Conservation (phyloP, 2,797 vertebrate species). For the Coregonus suidteri region DNA sequence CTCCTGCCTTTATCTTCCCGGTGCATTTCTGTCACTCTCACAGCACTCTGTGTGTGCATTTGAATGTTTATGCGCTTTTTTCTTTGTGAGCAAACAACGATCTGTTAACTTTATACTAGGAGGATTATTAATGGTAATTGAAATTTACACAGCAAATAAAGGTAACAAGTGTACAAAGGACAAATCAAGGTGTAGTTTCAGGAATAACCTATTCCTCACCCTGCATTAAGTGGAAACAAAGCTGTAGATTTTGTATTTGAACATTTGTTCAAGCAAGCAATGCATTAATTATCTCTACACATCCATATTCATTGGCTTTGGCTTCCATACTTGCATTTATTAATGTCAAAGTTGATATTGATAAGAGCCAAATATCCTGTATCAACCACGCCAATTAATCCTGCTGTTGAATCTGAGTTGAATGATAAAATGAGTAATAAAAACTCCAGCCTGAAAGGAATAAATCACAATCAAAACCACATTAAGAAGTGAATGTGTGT, state of each 20-base stretch:
- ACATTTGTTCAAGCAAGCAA: conserved; percentile 13
- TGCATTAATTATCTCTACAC: not conserved
- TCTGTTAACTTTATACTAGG: conserved; percentile 44
- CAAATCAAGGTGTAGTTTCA: not conserved
- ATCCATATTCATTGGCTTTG: not conserved
- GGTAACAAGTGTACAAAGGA: conserved; percentile 8
- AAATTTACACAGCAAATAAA: conserved; percentile 33
- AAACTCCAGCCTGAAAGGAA: conserved; percentile 9
- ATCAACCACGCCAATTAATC: conserved; percentile 19
- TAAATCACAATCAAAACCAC: conserved; percentile 28
- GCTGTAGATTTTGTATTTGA: not conserved
- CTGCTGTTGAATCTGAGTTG: conserved; percentile 12
- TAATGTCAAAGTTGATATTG: conserved; percentile 36
- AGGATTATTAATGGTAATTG: conserved; percentile 24
- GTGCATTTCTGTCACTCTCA: conserved; percentile 63
- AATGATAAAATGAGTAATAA: conserved; percentile 41
- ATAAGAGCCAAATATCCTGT: conserved; percentile 37
- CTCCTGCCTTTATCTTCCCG: conserved; percentile 64
- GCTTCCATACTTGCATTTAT: conserved; percentile 25
- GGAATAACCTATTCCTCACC: not conserved
- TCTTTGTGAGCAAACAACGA: conserved; percentile 19
- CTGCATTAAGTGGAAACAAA: too few relatives aligned
- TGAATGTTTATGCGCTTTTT: conserved; percentile 11
- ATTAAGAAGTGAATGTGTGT: conserved; percentile 9
- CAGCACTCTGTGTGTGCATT: conserved; percentile 26